Evolutionary conservation across 2,888 invertebrate species (phyloP), one percentile per base, ranked within the genome.

Genomic region (Phorcus lineatus): DNA sequence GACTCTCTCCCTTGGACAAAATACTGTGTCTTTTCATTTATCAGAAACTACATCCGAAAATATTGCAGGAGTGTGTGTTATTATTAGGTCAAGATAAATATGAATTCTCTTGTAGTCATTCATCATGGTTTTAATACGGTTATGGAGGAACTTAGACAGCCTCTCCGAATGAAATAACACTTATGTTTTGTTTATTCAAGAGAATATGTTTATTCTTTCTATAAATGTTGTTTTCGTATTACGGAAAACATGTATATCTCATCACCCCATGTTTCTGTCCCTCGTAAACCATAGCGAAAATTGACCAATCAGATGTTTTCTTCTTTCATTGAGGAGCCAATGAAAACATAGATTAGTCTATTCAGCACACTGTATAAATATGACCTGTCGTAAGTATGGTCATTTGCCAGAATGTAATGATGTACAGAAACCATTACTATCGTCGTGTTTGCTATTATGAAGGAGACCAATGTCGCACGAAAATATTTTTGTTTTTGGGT

Each of bases 241-340:
- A 36, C 31, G 31, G 28, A 36, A 62, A 24, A 17, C 62, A 62
- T 62, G 62, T 62, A 62, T 19, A 62, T 62, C 62, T 62, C 62
- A 62, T 62, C 62, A 62, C 16, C 36, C 28, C 13, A 24, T 24
- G 62, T 24, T 16, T 28, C 16, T 28, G 16, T 28, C 17, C 16
- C 62, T 62, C 62, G 17, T 62, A 62, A 62, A 62, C 62, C 62
- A 62, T 47, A 11, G 62, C 17, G 62, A 62, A 24, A 62, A 24
- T 62, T 62, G 62, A 62, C 62, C 62, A 62, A 62, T 62, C 62
- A 62, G 28, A 62, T 62, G 62, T 62, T 28, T 24, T 28, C 22
- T 28, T 28, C 16, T 17, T 62, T 28, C 62, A 62, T 62, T 24
- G 17, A 19, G 24, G 62, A 62, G 62, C 62, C 28, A 62, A 24